Evolutionary conservation across 2,888 invertebrate genomes (phyloP), one percentile per base, ranked within the genome.

Genomic region (Stenurella melanura): DNA sequence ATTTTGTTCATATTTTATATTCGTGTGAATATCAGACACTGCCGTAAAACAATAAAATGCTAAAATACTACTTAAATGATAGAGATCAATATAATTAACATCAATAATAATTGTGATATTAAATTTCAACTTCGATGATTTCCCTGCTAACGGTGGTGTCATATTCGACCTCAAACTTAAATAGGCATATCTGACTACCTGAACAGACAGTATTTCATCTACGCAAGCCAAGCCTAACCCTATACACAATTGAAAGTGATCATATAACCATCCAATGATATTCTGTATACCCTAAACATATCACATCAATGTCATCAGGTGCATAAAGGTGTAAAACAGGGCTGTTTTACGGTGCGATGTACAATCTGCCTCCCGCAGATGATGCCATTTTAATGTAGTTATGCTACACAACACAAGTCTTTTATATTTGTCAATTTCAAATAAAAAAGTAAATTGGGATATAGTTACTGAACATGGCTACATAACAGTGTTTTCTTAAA

Each of bases 241-340:
- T 42, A 42, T 19, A 66, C 42, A 66, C 17, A 64, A 42, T 66
- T 66, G 66, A 66, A 66, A 42, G n/a, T 18, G 17, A 18, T 42
- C 12, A 60, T n/a, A 21, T 21, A 60, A 26, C 58, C 26, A 60
- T 60, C 11, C 42, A 60, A 61, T n/a, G n/a, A 18, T 15, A 21
- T 64, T 42, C 38, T 50, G 12, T 15, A 21, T 54, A 67, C 50
- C 50, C n/a, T 6, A 19, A 67, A 54, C n/a, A n/a, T n/a, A 69
- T 69, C 68, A 68, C n/a, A 68, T 67, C 67, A 54, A 19, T 57
- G 34, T 57, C 68, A 34, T 68, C 68, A 57, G 68, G 18, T 69
- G 68, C 56, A 69, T 56, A 21, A 56, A 57, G 68, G 68, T 68
- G 54, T 56, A 57, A 69, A 30, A 69, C 26, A 67, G 54, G n/a